Conservation (phyloP, 2,797 vertebrate genomes). For the Arctocebus calabarensis region DNA sequence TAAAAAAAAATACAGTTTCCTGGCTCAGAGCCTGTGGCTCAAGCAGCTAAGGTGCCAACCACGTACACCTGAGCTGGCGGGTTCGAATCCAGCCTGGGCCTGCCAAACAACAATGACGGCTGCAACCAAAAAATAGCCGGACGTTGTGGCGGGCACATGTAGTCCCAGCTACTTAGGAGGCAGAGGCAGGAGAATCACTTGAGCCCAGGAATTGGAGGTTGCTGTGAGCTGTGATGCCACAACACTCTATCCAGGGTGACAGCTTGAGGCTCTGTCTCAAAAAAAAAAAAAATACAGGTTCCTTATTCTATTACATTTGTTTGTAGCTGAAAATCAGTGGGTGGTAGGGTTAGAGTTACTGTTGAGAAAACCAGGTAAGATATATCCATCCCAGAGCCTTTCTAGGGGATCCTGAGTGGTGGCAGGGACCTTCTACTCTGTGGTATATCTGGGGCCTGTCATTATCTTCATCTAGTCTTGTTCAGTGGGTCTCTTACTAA, state of each 20-base stretch:
- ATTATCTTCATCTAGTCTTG: neutral
- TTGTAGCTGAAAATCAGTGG: neutral
- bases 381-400: neutral
- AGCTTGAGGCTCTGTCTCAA: too few species aligned
- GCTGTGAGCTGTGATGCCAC: too few species aligned
- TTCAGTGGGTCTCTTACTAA: neutral
- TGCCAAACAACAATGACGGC: too few species aligned
- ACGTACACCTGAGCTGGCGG: too few species aligned
- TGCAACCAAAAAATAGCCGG: too few species aligned
- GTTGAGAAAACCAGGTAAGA: neutral
- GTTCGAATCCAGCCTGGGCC: too few species aligned
- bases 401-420: neutral
- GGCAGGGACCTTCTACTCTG: neutral
- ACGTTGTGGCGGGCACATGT: too few species aligned
- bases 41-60: too few species aligned
- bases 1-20: neutral
- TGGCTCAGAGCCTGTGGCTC: neutral
- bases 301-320: neutral
- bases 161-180: too few species aligned
- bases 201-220: too few species aligned
- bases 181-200: too few species aligned
- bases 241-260: too few species aligned
- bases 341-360: neutral
- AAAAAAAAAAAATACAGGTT: neutral
- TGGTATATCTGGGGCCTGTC: neutral